Conservation (phyloP, 2,113 vertebrate genomes). For the Harpagus bidentatus region DNA sequence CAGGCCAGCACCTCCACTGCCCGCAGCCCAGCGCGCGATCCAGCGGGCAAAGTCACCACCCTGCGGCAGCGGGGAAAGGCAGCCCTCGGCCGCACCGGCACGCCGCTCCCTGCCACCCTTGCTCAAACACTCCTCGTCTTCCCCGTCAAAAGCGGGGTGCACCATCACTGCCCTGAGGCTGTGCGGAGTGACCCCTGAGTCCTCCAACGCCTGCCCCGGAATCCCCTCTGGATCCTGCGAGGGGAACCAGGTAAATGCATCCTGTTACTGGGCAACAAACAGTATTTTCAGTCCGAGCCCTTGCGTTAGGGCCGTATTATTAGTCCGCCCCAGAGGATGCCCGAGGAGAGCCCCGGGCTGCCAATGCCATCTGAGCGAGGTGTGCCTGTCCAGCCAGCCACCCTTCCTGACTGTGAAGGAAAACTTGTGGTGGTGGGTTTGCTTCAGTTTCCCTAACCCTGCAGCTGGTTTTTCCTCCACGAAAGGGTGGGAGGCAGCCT, state of each 20-base stretch:
- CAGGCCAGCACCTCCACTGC: no score
- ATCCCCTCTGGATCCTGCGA: no score
- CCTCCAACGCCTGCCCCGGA: no score
- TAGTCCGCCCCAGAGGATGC: no score
- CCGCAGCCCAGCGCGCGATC: accelerated
- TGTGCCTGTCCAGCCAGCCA: background rate
- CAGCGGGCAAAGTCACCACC: background rate
- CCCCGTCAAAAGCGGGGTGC: accelerated
- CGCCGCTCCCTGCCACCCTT: background rate
- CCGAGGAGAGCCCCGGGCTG: background rate
- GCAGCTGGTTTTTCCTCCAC: background rate
- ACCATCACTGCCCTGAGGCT: background rate
- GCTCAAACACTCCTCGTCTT: background rate
- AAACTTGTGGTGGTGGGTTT: background rate
- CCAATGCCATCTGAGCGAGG: background rate
- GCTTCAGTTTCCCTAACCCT: background rate
- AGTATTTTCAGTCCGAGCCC: background rate
- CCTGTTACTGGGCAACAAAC: accelerated
- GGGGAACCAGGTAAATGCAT: background rate
- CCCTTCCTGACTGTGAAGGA: no score
- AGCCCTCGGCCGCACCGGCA: background rate
- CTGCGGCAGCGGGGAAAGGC: background rate
- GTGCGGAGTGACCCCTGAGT: background rate
- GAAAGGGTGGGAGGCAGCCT: background rate
- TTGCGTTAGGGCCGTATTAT: background rate